Base-by-base conservation (phyloP, 1,140 invertebrate species). In the Riptortus pedestris region DNA sequence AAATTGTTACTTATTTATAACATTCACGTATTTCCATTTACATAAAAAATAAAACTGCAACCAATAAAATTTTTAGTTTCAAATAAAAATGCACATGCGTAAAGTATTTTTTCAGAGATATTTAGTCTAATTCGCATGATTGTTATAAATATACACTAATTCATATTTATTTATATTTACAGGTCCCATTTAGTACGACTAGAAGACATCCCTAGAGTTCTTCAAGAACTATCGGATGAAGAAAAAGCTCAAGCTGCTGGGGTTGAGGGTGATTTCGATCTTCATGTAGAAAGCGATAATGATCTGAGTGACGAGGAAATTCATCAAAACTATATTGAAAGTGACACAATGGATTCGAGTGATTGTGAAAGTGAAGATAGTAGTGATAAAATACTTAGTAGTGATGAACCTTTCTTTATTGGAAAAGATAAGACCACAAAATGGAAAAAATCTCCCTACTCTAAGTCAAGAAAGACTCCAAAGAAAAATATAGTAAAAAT, bases 401-500 rank as follows among this genome's bases (percentile, higher is more conserved):
- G 4, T 11, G 45, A 48, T 48, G 45, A 48, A 48, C 45, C 9
- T 48, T 48, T 20, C 18, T 48, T 48, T n/a, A 16, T 48, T 20
- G 45, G n/a, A 48, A 48, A 48, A 18, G 45, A 48, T 48, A 20
- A 48, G 16, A 38, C 16, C 7, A 48, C n/a, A 4, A 48, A 48
- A 48, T 48, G 45, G 45, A 48, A 48, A 18, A 48, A 48, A 48
- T 48, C 45, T 48, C 45, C 45, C 45, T 48, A 48, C 45, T 48
- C 18, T 4, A 48, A 48, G n/a, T 48, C 11, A 11, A 48, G 18
- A 48, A 48, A 48, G 18, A 48, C 45, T 18, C 18, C 45, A 48
- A 48, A 48, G 45, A 48, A 48, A 48, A 48, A 48, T 48, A 48
- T 48, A 16, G 4, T 48, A 20, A 48, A 48, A 48, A 48, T 48